phyloP scores from a whole-genome alignment of 1,140 invertebrate genomes.

The Drosophila lacertosa region DNA sequence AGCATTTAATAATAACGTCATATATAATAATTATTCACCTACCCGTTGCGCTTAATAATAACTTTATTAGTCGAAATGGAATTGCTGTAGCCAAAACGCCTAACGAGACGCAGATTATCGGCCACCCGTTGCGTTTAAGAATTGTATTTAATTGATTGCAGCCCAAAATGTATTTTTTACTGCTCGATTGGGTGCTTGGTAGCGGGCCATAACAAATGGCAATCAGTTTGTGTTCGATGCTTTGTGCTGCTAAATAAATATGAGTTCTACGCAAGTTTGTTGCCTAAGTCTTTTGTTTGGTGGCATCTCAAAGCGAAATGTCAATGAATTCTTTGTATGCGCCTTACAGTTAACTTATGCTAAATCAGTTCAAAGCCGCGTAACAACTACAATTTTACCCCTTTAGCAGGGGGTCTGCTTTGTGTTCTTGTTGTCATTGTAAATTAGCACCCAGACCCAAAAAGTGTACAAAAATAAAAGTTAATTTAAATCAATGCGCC shows the following conservation, averaged over 20 bases:
- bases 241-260: constrained; percentile 68
- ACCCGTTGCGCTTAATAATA: constrained; percentile 66
- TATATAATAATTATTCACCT: constrained; percentile 30
- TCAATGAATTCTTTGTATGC: constrained; percentile 65
- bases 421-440: constrained; percentile 44
- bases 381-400: constrained; percentile 20
- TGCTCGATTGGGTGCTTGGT: constrained; percentile 48
- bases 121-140: constrained; percentile 59
- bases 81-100: constrained; percentile 44
- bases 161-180: constrained; percentile 36
- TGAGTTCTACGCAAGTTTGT: constrained; percentile 74
- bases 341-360: constrained; percentile 42
- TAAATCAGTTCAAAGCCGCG: constrained; percentile 65
- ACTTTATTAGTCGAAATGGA: constrained; percentile 74
- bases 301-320: constrained; percentile 45
- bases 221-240: constrained; percentile 22
- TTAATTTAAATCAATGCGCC: constrained; percentile 81
- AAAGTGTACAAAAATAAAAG: constrained; percentile 39
- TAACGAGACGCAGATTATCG: constrained; percentile 63
- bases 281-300: constrained; percentile 64
- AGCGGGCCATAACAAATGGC: constrained; percentile 23
- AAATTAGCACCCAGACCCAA: constrained; percentile 61
- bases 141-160: constrained; percentile 73
- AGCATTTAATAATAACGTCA: constrained; percentile 48
- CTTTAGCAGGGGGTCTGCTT: neutral